Base-by-base conservation (phyloP, 2,888 invertebrate species). In the Heliconius sara region DNA sequence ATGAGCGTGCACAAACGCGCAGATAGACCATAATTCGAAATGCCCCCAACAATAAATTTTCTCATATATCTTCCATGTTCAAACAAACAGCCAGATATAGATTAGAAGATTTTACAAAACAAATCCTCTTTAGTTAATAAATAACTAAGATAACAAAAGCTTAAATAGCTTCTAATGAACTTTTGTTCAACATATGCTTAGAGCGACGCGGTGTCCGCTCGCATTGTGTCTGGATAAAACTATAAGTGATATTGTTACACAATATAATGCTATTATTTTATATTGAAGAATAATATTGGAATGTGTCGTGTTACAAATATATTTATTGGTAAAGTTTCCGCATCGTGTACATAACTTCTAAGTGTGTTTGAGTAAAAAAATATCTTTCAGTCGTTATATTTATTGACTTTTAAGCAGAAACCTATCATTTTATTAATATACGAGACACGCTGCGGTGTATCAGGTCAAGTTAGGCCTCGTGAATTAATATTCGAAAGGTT, bases 231-330 rank as follows among this genome's bases (percentile, higher is more conserved):
- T 19, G 47, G 70, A 70, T 70, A 43, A 70, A 70, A 70, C 43
- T 70, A 43, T 68, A 70, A 16, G 25, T 27, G 70, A 70, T 70
- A 70, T 27, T 16, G 70, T 25, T 70, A 70, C 43, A 25, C 25
- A 47, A 70, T 70, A 70, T 70, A 43, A 70, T 25, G 43, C 25
- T 70, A 19, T 70, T 70, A 70, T 25, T 43, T 43, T 70, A 70
- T 70, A 43, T 43, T 25, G 70, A 43, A 70, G 39, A 39, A n/a
- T 68, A 22, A n/a, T 68, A 43, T 43, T 12, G n/a, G 13, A n/a
- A 70, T n/a, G 25, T 70, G 25, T 43, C 25, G 25, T 16, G 43
- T 43, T 25, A 70, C 43, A 70, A 70, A 47, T 43, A 70, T 43
- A 43, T 70, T 25, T 43, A 43, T 70, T 25, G 43, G 43, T n/a